Evolutionary conservation across 2,797 vertebrate species (phyloP).

Genomic region (Microctenopoma stevenorrisi): DNA sequence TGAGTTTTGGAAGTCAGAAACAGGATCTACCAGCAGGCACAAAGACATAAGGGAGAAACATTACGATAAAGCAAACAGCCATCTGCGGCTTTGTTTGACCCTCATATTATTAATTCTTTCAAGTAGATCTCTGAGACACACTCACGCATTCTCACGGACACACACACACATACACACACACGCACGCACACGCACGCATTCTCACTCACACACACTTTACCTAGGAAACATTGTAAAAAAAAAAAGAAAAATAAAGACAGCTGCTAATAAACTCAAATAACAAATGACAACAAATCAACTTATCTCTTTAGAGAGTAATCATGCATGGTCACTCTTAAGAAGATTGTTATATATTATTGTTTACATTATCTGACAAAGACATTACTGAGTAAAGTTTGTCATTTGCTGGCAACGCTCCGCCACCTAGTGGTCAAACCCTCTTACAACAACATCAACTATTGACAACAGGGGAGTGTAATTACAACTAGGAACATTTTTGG

Average conservation of each 20-base stretch:
- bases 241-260: no score
- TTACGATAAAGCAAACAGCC: conserved; percentile 67
- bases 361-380: conserved; percentile 45
- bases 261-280: conserved; percentile 21
- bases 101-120: conserved; percentile 70
- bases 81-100: conserved; percentile 65
- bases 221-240: conserved; percentile 7
- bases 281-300: neutral
- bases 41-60: conserved; percentile 69
- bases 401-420: conserved; percentile 67
- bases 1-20: conserved; percentile 70
- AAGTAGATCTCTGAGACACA: conserved; percentile 63
- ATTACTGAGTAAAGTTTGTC: conserved; percentile 50
- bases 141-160: conserved; percentile 11
- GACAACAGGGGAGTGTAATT: conserved; percentile 58
- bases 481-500: conserved; percentile 63
- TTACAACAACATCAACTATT: conserved; percentile 71
- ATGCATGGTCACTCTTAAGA: conserved; percentile 51
- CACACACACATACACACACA: conserved; percentile 16
- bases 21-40: conserved; percentile 74
- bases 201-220: conserved; percentile 27
- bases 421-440: conserved; percentile 78
- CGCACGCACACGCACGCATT: conserved; percentile 14
- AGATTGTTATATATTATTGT: conserved; percentile 58
- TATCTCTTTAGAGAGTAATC: conserved; percentile 32